A percentile compares a stretch with the other conserved stretches of the same genome.
Evolutionary conservation across 2,797 vertebrate species (phyloP).

Genomic region (Micromesistius poutassou): DNA sequence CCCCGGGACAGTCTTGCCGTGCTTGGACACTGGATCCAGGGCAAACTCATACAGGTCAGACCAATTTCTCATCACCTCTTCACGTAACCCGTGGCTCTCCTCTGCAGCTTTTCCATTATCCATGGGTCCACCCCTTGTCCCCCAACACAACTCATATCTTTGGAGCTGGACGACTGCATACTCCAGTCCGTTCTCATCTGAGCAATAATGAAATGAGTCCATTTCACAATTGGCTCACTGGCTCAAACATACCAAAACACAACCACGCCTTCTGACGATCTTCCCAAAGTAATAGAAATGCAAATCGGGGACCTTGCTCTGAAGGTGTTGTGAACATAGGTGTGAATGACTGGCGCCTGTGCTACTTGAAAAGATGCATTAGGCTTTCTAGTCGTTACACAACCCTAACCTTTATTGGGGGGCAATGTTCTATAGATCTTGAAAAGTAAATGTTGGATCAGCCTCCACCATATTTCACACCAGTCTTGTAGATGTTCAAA

Average conservation of each 20-base stretch:
- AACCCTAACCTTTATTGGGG: no score
- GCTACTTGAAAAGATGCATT: no score
- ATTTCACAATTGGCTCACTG: no score
- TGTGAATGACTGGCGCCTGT: no score
- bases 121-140: background rate
- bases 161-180: no score
- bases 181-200: no score
- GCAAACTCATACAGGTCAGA: conserved; percentile 83
- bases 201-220: no score
- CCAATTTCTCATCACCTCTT: background rate
- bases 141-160: background rate
- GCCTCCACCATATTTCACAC: background rate
- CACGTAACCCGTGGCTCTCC: background rate
- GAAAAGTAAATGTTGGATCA: background rate
- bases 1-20: conserved; percentile 87
- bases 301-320: background rate
- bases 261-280: no score
- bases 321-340: no score
- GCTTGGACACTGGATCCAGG: conserved; percentile 89
- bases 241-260: no score
- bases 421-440: background rate
- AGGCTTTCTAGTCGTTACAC: no score
- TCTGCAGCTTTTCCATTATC: background rate
- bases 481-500: background rate
- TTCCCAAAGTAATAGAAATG: no score